phyloP scores from a whole-genome alignment of 2,113 vertebrate species.

The Helogale parvula region DNA sequence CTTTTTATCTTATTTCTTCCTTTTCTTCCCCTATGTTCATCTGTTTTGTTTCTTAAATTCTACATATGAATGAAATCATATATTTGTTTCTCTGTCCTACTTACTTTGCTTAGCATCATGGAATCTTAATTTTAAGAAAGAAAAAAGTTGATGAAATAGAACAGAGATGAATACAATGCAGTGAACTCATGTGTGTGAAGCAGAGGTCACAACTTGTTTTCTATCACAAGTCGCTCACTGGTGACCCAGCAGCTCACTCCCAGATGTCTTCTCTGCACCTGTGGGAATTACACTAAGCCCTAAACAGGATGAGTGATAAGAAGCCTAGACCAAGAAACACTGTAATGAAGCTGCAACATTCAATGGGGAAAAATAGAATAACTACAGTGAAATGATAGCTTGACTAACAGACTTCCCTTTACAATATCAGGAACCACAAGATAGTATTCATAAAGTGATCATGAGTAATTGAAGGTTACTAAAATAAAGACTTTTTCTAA shows the following conservation, averaged over 20 bases:
- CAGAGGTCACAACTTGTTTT: neutral
- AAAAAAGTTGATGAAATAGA: neutral
- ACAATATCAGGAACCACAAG: neutral
- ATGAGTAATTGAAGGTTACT: neutral
- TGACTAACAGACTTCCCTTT: neutral
- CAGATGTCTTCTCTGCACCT: neutral
- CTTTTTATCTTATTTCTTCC: neutral
- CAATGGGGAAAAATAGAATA: neutral
- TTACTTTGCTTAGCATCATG: neutral
- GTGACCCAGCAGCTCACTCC: neutral
- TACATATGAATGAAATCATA: neutral
- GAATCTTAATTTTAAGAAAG: neutral
- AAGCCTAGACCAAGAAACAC: neutral
- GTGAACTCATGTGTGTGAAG: neutral
- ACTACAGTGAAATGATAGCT: neutral
- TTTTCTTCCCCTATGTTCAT: neutral
- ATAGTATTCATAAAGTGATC: neutral
- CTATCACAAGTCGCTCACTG: neutral
- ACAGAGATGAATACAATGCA: neutral
- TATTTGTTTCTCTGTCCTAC: neutral
- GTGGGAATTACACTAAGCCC: neutral
- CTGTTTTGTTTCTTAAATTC: neutral
- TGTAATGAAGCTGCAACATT: neutral
- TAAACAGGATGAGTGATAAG: neutral
- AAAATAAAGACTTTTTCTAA: neutral